A percentile compares a stretch with the other conserved stretches of the same genome.
phyloP scores from a whole-genome alignment of 2,888 invertebrate species.

The Volucella bombylans region DNA sequence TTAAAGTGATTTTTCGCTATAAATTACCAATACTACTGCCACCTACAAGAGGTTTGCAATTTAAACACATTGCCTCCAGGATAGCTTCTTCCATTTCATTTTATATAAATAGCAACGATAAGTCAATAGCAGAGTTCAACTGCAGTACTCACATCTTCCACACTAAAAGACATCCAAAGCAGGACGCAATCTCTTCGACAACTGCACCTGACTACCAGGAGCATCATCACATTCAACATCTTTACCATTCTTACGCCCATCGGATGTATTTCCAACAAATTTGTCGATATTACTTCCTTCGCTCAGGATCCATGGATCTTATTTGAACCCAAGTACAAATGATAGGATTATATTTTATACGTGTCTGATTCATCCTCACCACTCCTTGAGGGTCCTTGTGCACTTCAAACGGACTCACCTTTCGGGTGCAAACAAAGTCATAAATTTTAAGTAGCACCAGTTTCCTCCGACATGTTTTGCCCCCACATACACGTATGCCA shows the following conservation, averaged over 20 bases:
- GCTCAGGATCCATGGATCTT: slow-evolving; percentile 45
- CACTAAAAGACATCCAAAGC: neutral
- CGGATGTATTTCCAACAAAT: slow-evolving; percentile 70
- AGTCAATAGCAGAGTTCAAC: slow-evolving; percentile 8
- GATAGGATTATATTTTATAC: slow-evolving; percentile 71
- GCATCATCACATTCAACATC: slow-evolving; percentile 63
- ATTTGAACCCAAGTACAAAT: slow-evolving; percentile 68
- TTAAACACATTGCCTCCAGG: too few species aligned
- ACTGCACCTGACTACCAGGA: slow-evolving; percentile 56
- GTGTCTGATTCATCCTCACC: slow-evolving; percentile 66
- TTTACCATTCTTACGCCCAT: slow-evolving; percentile 59
- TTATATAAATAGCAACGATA: slow-evolving; percentile 4
- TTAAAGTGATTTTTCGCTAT: too few species aligned
- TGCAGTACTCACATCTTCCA: slow-evolving; percentile 23
- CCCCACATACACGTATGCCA: slow-evolving; percentile 7
- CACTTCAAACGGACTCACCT: slow-evolving; percentile 74
- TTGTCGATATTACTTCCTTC: slow-evolving; percentile 73
- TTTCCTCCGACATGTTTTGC: slow-evolving; percentile 74
- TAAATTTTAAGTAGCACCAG: slow-evolving; percentile 75
- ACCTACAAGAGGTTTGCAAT: too few species aligned
- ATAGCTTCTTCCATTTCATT: too few species aligned
- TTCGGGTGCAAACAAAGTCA: slow-evolving; percentile 76
- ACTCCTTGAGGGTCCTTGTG: slow-evolving; percentile 18
- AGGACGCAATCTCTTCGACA: slow-evolving; percentile 12
- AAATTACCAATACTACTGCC: too few species aligned